Evolutionary conservation across 2,888 invertebrate genomes (phyloP).

Genomic region (Caenorhabditis angaria): DNA sequence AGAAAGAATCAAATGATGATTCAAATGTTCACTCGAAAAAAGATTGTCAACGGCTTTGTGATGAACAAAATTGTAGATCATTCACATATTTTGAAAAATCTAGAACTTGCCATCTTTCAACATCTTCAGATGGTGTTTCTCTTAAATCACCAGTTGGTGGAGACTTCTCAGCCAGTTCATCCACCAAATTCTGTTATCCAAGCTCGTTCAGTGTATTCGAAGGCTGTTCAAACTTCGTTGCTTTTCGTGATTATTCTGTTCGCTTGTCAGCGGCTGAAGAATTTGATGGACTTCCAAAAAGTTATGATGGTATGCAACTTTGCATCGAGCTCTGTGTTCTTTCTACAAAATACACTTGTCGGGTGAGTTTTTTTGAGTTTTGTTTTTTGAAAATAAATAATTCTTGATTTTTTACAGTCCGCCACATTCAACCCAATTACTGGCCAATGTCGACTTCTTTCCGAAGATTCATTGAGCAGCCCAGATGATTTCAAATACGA

Average conservation of each 20-base stretch:
- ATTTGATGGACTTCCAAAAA: slow-evolving; percentile 69
- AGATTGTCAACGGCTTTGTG: slow-evolving; percentile 51
- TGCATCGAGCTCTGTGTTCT: slow-evolving; percentile 70
- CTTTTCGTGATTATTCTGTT: slow-evolving; percentile 69
- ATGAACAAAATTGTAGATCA: slow-evolving; percentile 48
- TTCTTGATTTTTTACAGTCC: slow-evolving; percentile 47
- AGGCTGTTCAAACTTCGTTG: slow-evolving; percentile 65
- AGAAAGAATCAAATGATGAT: slow-evolving; percentile 26
- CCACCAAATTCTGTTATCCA: slow-evolving; percentile 59
- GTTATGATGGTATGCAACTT: slow-evolving; percentile 66
- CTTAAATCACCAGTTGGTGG: slow-evolving; percentile 39
- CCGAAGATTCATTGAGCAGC: slow-evolving; percentile 58
- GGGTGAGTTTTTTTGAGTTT: slow-evolving; percentile 38
- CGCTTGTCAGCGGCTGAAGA: slow-evolving; percentile 58
- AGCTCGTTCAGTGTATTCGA: slow-evolving; percentile 61
- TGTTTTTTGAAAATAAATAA: background rate
- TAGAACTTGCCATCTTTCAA: slow-evolving; percentile 43
- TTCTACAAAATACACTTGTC: slow-evolving; percentile 63
- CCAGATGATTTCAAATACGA: slow-evolving; percentile 62
- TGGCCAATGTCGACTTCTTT: slow-evolving; percentile 60
- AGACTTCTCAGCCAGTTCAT: slow-evolving; percentile 51
- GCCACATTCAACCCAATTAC: slow-evolving; percentile 60
- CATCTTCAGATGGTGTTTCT: slow-evolving; percentile 46
- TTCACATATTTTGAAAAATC: slow-evolving; percentile 57
- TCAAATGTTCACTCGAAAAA: slow-evolving; percentile 34